Evolutionary conservation across 1,140 invertebrate species (phyloP).

Genomic region (Cotesia vestalis): DNA sequence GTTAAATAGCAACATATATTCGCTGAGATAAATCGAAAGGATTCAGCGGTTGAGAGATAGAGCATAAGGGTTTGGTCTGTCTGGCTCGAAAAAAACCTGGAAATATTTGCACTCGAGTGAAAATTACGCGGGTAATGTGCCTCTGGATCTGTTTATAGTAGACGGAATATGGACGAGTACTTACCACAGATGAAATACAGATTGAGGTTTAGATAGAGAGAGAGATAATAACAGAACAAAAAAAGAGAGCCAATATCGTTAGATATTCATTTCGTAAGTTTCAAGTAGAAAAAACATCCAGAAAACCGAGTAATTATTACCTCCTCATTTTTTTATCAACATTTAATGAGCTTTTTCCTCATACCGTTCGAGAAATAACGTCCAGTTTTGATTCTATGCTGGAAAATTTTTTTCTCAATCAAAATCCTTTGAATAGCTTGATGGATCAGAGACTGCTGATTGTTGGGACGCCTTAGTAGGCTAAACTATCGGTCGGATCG

Average conservation of each 20-base stretch:
- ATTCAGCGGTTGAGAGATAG: not conserved
- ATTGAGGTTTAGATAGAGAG: constrained; percentile 23
- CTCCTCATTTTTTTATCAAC: too few relatives aligned
- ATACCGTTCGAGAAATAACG: too few relatives aligned
- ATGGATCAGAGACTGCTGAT: too few relatives aligned
- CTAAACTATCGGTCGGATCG: too few relatives aligned
- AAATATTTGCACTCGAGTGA: constrained; percentile 53
- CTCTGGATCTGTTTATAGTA: constrained; percentile 1
- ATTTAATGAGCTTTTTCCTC: too few relatives aligned
- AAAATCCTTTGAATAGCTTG: too few relatives aligned
- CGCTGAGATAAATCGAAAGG: not conserved
- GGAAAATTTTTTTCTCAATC: too few relatives aligned
- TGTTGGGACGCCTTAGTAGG: too few relatives aligned
- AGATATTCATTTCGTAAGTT: constrained; percentile 65
- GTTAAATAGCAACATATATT: not conserved
- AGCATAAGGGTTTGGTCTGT: constrained; percentile 6
- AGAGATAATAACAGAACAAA: constrained; percentile 16
- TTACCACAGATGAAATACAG: constrained; percentile 31
- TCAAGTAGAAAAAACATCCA: constrained; percentile 63
- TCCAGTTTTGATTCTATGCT: too few relatives aligned
- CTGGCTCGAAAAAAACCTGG: constrained; percentile 41
- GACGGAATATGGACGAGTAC: constrained; percentile 32
- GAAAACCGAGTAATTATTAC: constrained; percentile 45
- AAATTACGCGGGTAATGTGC: constrained; percentile 45
- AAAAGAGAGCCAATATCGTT: constrained; percentile 58